Conservation (phyloP, 2,797 vertebrate species). For the Gymnothorax reevesii region DNA sequence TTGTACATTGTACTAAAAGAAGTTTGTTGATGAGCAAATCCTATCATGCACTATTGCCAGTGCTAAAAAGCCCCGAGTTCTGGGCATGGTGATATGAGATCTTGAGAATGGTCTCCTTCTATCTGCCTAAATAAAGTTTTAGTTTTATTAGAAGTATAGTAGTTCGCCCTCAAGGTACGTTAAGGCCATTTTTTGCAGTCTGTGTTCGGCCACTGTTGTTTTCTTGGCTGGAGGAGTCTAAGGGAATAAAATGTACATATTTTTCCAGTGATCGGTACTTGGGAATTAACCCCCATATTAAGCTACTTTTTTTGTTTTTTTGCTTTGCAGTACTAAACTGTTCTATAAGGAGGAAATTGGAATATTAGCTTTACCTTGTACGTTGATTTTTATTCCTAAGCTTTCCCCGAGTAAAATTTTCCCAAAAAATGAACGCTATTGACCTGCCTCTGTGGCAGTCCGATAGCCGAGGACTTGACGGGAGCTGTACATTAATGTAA, state of each 20-base stretch:
- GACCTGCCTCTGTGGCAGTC: constrained; percentile 62
- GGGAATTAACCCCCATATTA: background rate
- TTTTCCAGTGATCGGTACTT: background rate
- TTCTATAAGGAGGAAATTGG: background rate
- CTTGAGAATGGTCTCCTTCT: background rate
- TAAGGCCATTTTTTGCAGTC: background rate
- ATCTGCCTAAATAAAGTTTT: background rate
- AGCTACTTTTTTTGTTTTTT: background rate
- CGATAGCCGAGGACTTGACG: constrained; percentile 57
- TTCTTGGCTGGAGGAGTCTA: background rate
- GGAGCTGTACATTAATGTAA: constrained; percentile 33
- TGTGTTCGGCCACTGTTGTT: background rate
- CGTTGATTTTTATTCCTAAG: too few relatives aligned
- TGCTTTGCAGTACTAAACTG: background rate
- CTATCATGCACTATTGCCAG: constrained; percentile 31
- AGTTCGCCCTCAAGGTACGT: constrained; percentile 16
- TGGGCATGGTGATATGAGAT: background rate
- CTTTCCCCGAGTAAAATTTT: constrained; percentile 34
- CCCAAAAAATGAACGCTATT: constrained; percentile 64
- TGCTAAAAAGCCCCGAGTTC: constrained; percentile 36
- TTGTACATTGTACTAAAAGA: background rate
- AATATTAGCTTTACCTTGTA: background rate
- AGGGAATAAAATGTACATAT: too few relatives aligned
- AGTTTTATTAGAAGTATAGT: constrained; percentile 46
- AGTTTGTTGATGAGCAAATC: constrained; percentile 26